Conservation (phyloP, 2,888 invertebrate species). For the Sinhomidia bicolor region DNA sequence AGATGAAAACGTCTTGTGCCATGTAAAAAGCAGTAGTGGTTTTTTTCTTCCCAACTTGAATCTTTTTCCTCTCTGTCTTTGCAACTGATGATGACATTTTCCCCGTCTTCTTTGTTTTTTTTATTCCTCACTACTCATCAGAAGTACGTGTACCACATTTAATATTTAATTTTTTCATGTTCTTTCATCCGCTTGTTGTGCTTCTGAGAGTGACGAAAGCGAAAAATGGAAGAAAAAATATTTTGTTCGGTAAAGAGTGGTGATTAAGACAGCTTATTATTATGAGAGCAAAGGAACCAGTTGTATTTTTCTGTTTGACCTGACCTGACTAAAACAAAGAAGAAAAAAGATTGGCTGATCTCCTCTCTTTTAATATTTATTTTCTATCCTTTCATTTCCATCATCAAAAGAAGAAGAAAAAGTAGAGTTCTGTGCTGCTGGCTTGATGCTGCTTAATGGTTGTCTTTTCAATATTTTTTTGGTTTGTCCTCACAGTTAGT, state of each 20-base stretch:
- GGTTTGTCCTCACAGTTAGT: background rate
- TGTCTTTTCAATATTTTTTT: constrained; percentile 25
- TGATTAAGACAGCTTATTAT: constrained; percentile 71
- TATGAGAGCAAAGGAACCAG: too few relatives aligned
- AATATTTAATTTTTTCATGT: constrained; percentile 51
- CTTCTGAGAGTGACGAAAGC: constrained; percentile 26
- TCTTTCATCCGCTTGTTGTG: background rate
- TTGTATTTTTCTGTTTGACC: constrained; percentile 52
- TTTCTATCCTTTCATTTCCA: constrained; percentile 56
- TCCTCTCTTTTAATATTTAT: constrained; percentile 2
- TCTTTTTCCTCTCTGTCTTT: constrained; percentile 5
- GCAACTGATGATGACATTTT: constrained; percentile 65
- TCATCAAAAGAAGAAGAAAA: constrained; percentile 34
- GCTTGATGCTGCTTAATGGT: background rate
- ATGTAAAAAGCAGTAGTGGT: constrained; percentile 40
- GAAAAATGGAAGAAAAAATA: constrained; percentile 14
- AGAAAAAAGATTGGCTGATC: constrained; percentile 1
- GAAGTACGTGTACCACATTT: constrained; percentile 54
- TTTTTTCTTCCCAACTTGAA: background rate
- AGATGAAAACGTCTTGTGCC: constrained; percentile 20
- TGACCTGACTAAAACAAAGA: constrained; percentile 65
- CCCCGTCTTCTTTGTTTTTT: background rate
- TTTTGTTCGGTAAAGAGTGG: constrained; percentile 5
- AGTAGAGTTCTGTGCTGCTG: background rate
- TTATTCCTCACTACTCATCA: constrained; percentile 7